Base-by-base conservation (phyloP, 2,888 invertebrate species). In the Eupeodes latifasciatus region DNA sequence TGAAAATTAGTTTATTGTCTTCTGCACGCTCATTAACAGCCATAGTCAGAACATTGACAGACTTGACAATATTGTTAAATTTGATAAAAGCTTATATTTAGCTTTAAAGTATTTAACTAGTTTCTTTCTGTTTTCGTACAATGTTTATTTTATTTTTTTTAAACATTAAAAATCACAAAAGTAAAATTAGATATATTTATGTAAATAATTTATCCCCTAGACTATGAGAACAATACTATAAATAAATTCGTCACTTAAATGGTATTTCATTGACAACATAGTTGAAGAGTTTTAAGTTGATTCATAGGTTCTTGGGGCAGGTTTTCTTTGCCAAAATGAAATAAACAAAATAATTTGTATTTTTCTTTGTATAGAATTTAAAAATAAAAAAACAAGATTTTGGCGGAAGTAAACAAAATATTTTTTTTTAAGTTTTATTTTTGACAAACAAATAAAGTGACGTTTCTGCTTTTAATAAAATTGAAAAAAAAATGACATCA, bases 221-320 rank as follows among this genome's bases (percentile, higher is more conserved):
- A 57, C 57, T 57, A 27, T 57, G 7, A 16, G 14, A 51, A 51
- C 0, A 0, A 27, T 5, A 57, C 11, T 27, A 27, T 27, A 4
- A 9, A 47, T 47, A 11, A 11, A 55, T 55, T 55, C 55, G 19
- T 55, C 55, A 55, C 11, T 57, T 27, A 5, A 57, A 27, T 27
- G 12, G 57, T 57, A 57, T 57, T 57, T 27, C 57, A 57, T 57
- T 57, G 57, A 57, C 57, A 57, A 57, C 49, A 5, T 5, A 19
- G 9, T 19, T 4, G 19, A 59, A 61, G 36, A 36, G 9, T 36
- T 10, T n/a, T 36, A 9, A n/a, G 12, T 61, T 61, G 61, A 61
- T 61, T 61, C 36, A 61, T 61, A 36, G 36, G n/a, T 61, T 36
- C 2, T 40, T 61, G 14, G 14, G n/a, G 14, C 14, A 59, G 27